Conservation (phyloP, 1,140 invertebrate genomes). For the Euwallacea similis region DNA sequence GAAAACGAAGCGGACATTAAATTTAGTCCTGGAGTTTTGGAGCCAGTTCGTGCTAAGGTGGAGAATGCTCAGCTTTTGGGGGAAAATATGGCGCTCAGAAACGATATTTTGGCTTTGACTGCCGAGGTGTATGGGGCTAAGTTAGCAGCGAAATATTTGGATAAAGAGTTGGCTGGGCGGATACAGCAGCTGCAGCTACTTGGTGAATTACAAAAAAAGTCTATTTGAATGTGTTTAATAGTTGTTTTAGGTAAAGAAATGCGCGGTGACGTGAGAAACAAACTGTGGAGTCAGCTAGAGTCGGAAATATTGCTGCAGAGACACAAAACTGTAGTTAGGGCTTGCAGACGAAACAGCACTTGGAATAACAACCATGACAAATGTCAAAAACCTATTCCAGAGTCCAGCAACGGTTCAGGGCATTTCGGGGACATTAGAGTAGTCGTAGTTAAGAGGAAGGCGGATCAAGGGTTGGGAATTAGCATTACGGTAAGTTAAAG, state of each 20-base stretch:
- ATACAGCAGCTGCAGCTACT: constrained; percentile 88
- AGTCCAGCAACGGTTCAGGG: constrained; percentile 41
- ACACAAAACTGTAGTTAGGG: constrained; percentile 77
- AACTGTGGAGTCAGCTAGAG: constrained; percentile 82
- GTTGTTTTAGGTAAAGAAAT: constrained; percentile 62
- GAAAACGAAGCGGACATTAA: constrained; percentile 42
- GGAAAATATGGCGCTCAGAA: constrained; percentile 71
- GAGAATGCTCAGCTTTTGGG: constrained; percentile 67
- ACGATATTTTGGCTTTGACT: constrained; percentile 72
- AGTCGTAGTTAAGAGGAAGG: constrained; percentile 65
- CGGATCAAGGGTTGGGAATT: constrained; percentile 76
- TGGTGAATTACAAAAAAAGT: constrained; percentile 49
- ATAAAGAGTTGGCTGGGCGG: constrained; percentile 83
- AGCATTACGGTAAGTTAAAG: constrained; percentile 70
- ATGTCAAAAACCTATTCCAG: constrained; percentile 43
- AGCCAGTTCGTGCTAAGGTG: constrained; percentile 59
- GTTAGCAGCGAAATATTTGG: constrained; percentile 81
- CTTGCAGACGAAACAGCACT: constrained; percentile 55
- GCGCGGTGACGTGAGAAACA: constrained; percentile 74
- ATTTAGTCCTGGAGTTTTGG: constrained; percentile 49
- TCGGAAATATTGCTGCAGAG: constrained; percentile 83
- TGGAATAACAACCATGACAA: constrained; percentile 42
- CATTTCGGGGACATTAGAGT: constrained; percentile 59
- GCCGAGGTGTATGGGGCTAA: constrained; percentile 82
- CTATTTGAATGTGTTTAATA: background rate